Base-by-base conservation (phyloP, 2,888 invertebrate species). In the Pseudococcus viburni region DNA sequence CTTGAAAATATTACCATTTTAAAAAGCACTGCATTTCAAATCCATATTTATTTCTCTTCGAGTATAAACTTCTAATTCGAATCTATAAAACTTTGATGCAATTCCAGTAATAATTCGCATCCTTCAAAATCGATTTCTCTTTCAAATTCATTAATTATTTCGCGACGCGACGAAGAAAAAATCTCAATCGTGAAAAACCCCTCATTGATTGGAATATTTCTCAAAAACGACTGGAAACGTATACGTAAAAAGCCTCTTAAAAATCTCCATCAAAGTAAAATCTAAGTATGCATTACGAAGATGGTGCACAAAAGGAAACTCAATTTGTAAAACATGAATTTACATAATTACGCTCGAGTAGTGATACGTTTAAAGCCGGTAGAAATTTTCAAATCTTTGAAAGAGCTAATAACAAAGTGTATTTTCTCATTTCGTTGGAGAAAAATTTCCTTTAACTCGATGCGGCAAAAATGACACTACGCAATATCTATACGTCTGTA, bases 261-360 rank as follows among this genome's bases (percentile, higher is more conserved):
- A 55, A 55, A 55, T 55, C 55, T 55, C 55, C 55, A 55, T 55
- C 55, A 55, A 55, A 55, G 55, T 55, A n/a, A 55, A 55, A 55
- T 55, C 15, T n/a, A 55, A 55, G 55, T 55, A 55, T n/a, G n/a
- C 55, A 55, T 55, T 55, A 55, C 55, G 55, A 55, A 55, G n/a
- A 55, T 55, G 55, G 55, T n/a, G 17, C 55, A n/a, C n/a, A 55
- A 55, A 55, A 55, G 55, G 55, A 55, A 55, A 55, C 55, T 55
- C 55, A 55, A 55, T 55, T 55, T 55, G 55, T 55, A 55, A 55
- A 55, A 55, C 55, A 55, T n/a, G 55, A 55, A 55, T 55, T 55
- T 55, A 55, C 55, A 55, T 55, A 55, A 55, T 55, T 55, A 55
- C 55, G 55, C 55, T 55, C 55, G 55, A 55, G n/a, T 55, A 55